Evolutionary conservation across 1,140 invertebrate species (phyloP), one percentile per base, ranked within the genome.

Genomic region (Dendrolimus kikuchii): DNA sequence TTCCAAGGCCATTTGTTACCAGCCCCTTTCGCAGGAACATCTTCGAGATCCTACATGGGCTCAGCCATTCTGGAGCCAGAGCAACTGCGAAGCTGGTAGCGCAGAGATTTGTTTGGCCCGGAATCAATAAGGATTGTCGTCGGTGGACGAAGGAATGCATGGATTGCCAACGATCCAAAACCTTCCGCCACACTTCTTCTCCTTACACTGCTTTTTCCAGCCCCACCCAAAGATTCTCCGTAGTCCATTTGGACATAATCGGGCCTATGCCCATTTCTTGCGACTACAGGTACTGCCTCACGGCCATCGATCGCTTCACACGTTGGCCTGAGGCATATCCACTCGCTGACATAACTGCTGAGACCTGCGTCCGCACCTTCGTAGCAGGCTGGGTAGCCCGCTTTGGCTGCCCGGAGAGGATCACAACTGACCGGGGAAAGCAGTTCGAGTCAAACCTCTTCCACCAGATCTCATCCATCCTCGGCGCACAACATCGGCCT

Each of bases 31-130:
- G 41, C 6, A 42, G 4, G n/a, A 42, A 42, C 2, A 7, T 42
- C n/a, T 42, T 42, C 23, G n/a, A 42, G 6, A 7, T 7, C 6
- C 41, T 42, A 42, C 41, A 42, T 42, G 41, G 41, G 6, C 41
- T 42, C 6, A 42, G 41, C n/a, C 70, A 79, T 41, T 65, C 71
- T 7, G 72, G 67, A 5, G 43, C 42, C 0, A 59, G 56, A 7
- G 54, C 62, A 2, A 64, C 72, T 2, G 36, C 9, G 0, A 67
- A 68, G 51, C 46, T 79, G 0, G 59, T 86, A 1, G 49, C 57
- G 0, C 7, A 65, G 37, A 48, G 66, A 39, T 86, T 60, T 51
- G 68, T 86, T 9, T 87, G 86, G 84, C 82, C 81, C 1, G 7
- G 50, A 0, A 66, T 80, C 4, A 68, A 64, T n/a, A 64, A 62